Conservation (phyloP, 2,113 vertebrate genomes). For the Erythrocercus mccallii region DNA sequence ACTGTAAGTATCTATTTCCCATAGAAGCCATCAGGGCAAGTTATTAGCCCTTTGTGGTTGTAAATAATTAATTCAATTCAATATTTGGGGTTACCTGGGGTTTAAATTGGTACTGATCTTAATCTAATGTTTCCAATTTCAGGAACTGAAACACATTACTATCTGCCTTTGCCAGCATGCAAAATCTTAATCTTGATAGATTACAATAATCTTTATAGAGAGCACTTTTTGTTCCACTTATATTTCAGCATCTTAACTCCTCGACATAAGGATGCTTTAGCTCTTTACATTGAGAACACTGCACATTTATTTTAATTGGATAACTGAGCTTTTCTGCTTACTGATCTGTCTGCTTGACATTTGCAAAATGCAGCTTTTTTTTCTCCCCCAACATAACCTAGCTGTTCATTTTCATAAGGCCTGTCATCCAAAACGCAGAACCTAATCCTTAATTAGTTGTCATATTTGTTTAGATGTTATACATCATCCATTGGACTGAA, state of each 20-base stretch:
- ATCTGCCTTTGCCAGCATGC: constrained; percentile 37
- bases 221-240: constrained; percentile 39
- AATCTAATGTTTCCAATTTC: constrained; percentile 38
- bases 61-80: constrained; percentile 47
- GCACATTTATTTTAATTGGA: constrained; percentile 66
- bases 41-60: constrained; percentile 7
- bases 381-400: background rate
- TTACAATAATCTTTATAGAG: constrained; percentile 53
- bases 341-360: constrained; percentile 60
- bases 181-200: constrained; percentile 65
- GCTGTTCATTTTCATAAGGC: constrained; percentile 40
- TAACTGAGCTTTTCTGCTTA: constrained; percentile 60
- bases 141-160: constrained; percentile 44
- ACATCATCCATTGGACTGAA: constrained; percentile 11
- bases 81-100: constrained; percentile 55
- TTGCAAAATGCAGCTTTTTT: constrained; percentile 31
- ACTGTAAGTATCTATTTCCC: background rate
- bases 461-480: constrained; percentile 52
- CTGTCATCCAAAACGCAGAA: constrained; percentile 37
- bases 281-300: constrained; percentile 51
- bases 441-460: constrained; percentile 62
- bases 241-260: constrained; percentile 52
- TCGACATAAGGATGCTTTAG: constrained; percentile 44
- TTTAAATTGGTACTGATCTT: constrained; percentile 52
- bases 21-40: background rate